A percentile compares a stretch with the other conserved stretches of the same genome.
phyloP scores from a whole-genome alignment of 2,888 invertebrate genomes.

The Hipparchia semele region DNA sequence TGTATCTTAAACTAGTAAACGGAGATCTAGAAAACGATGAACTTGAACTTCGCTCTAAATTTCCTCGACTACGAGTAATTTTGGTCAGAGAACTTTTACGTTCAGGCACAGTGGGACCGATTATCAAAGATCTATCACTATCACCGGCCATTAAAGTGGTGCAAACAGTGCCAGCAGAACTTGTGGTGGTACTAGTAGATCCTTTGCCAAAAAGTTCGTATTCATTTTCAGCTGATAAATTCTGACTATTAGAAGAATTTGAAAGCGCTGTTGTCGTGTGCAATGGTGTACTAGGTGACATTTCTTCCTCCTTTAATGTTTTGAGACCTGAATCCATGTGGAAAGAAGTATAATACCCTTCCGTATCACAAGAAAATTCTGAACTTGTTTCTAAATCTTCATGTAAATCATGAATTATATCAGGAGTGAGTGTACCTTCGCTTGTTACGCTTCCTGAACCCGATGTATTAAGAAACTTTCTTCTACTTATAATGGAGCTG shows the following conservation, averaged over 20 bases:
- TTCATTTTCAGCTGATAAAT: slow-evolving; percentile 91
- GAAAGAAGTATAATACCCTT: slow-evolving; percentile 99
- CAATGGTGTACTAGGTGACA: slow-evolving; percentile 86
- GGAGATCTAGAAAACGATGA: slow-evolving; percentile 71
- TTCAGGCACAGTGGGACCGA: slow-evolving; percentile 91
- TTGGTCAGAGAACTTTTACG: slow-evolving; percentile 89
- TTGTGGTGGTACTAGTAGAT: slow-evolving; percentile 94
- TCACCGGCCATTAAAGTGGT: slow-evolving; percentile 89
- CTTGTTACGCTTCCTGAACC: slow-evolving; percentile 93
- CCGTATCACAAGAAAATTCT: slow-evolving; percentile 97
- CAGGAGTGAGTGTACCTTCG: slow-evolving; percentile 92
- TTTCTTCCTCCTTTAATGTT: slow-evolving; percentile 88
- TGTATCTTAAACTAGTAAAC: slow-evolving; percentile 70
- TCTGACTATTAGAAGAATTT: slow-evolving; percentile 87
- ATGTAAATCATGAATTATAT: slow-evolving; percentile 90
- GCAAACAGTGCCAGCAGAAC: slow-evolving; percentile 95
- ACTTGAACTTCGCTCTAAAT: slow-evolving; percentile 78
- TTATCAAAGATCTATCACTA: slow-evolving; percentile 84
- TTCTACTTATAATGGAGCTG: slow-evolving; percentile 86
- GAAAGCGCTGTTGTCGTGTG: slow-evolving; percentile 88
- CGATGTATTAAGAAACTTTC: slow-evolving; percentile 87
- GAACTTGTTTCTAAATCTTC: slow-evolving; percentile 95
- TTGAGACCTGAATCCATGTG: slow-evolving; percentile 97
- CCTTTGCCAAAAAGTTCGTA: slow-evolving; percentile 96
- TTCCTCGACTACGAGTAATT: slow-evolving; percentile 79